Evolutionary conservation across 1,140 invertebrate genomes (phyloP), one percentile per base, ranked within the genome.

Genomic region (Orchesella cincta): DNA sequence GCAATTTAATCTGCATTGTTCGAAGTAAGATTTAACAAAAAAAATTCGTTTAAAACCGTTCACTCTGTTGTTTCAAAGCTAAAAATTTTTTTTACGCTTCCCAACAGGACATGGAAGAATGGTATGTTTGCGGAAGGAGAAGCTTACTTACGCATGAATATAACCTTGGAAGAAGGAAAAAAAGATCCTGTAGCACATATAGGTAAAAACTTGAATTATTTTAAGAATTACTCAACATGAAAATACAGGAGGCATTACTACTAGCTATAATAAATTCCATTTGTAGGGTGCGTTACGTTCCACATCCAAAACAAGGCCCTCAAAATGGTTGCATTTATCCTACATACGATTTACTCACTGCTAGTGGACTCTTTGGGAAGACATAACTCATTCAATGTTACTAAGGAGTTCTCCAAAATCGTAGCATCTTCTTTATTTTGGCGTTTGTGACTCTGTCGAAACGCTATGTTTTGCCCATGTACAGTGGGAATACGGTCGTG

Each of bases 321-420:
- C 90, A 93, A 83, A n/a, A n/a, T n/a, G 99, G 98, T 97, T 99
- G 98, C 84, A 98, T 99, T 83, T 99, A 99, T 87, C 98, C 98
- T 1, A 99, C 98, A 0, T 99, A 99, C 84, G 98, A 99, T 99
- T 96, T 83, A 99, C 98, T 3, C 98, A 99, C 85, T 99, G 98
- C 88, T 99, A 0, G 99, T 97, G 87, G 98, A 99, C 85, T 99
- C 97, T 74, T 92, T 99, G 76, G n/a, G 98, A 99, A 86, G 90
- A 99, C 84, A 99, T 99, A 78, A 97, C 96, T 8, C 98, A 99
- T 87, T 99, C 97, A 18, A 87, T 99, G 14, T 99, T 84, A 99
- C 98, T 0, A 99, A 99, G 87, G 98, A 99, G 86, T 99, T n/a
- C n/a, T 99, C 86, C 97, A 99, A 83, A 81, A 80, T 73, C 89